These are phyloP conservation scores for Acanthaster planci DNA, from an alignment of 35 echinoderm and acorn worm genomes.

Conservation along the genomic window DNA sequence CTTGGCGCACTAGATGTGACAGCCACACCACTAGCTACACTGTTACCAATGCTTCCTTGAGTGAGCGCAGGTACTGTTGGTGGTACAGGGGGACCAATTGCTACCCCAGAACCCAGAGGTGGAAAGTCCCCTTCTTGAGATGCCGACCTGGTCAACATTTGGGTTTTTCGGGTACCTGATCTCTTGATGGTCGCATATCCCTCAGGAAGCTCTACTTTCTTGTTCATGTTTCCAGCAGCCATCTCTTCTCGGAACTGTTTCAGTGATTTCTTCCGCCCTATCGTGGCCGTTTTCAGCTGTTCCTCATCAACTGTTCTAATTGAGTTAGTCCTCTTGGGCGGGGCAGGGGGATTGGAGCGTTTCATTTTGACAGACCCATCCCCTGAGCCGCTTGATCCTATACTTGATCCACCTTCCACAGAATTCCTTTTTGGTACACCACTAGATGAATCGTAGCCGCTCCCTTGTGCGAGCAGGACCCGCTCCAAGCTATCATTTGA, in stretches of 20 bases:
- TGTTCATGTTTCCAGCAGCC: conserved; percentile 39
- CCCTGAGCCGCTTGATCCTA: conserved; percentile 80
- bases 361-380: conserved; percentile 62
- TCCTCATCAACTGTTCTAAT: conserved; percentile 60
- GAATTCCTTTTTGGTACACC: conserved; percentile 75
- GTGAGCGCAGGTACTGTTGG: conserved; percentile 33
- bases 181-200: conserved; percentile 96
- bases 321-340: conserved; percentile 82
- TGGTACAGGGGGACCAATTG: conserved; percentile 37
- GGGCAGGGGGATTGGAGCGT: conserved; percentile 67
- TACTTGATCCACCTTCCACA: conserved; percentile 77
- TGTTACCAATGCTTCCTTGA: background rate
- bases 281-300: conserved; percentile 84
- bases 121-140: conserved; percentile 79
- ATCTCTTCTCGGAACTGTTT: conserved; percentile 88
- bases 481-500: conserved; percentile 76
- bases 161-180: conserved; percentile 60
- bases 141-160: conserved; percentile 58
- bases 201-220: conserved; percentile 66
- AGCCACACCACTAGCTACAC: too few species aligned
- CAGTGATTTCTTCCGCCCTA: conserved; percentile 90
- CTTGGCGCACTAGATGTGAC: background rate
- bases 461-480: conserved; percentile 31
- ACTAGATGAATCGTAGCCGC: background rate
- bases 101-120: conserved; percentile 16